Conservation (phyloP, 2,113 vertebrate species). For the Chauna torquata region DNA sequence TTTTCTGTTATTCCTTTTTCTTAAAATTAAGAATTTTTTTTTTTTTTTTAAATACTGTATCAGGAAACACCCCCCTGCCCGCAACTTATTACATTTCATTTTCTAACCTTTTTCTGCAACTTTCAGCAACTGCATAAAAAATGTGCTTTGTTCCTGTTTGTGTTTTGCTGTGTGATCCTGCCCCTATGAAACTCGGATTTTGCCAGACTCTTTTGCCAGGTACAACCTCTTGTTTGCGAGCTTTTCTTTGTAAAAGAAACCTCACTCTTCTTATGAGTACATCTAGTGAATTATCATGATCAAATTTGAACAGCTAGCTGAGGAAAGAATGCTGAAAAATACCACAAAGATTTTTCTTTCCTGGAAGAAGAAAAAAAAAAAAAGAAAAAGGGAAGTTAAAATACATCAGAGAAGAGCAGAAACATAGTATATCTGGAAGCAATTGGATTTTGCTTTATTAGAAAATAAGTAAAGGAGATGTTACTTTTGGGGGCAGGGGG, state of each 20-base stretch:
- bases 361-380: background rate
- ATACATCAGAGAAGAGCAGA: background rate
- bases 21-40: too few relatives aligned
- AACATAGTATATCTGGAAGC: background rate
- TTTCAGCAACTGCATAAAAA: background rate
- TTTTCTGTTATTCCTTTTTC: background rate
- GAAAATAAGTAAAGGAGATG: background rate
- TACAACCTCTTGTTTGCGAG: background rate
- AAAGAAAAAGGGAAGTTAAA: background rate
- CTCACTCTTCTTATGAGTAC: background rate
- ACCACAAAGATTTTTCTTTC: background rate
- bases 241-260: background rate
- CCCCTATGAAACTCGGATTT: slow-evolving; percentile 2
- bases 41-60: too few relatives aligned
- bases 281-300: background rate
- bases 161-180: background rate
- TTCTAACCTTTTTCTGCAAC: background rate
- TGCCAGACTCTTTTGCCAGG: background rate
- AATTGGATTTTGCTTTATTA: background rate
- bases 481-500: too few relatives aligned
- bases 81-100: background rate
- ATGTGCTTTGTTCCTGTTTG: background rate
- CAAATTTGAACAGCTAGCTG: background rate
- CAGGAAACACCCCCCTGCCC: too few relatives aligned
- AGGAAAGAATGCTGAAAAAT: slow-evolving; percentile 14